Percentiles rank a stretch among this genome's conserved stretches.
Conservation (phyloP, 2,888 invertebrate species). For the Drosophila fulvimacula region DNA sequence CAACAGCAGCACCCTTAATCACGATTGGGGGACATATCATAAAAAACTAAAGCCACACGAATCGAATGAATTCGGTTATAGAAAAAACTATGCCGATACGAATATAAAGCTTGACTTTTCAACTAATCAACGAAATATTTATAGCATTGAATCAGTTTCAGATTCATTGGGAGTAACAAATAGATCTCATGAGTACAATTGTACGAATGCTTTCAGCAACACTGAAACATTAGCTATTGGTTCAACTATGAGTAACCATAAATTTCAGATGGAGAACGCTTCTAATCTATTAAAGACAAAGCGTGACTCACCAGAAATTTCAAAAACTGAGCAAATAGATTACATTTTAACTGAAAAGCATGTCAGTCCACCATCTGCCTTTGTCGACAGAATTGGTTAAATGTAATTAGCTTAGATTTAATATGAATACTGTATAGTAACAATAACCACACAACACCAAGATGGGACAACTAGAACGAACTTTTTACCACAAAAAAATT, state of each 20-base stretch:
- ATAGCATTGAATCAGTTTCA: constrained; percentile 76
- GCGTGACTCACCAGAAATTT: constrained; percentile 13
- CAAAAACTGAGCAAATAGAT: constrained; percentile 66
- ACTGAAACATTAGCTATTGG: constrained; percentile 82
- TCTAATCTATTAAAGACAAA: constrained; percentile 31
- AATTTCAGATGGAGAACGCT: constrained; percentile 60
- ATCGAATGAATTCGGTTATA: constrained; percentile 52
- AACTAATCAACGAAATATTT: constrained; percentile 74
- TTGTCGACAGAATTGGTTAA: constrained; percentile 83
- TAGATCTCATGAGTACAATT: constrained; percentile 76
- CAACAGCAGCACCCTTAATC: constrained; percentile 70
- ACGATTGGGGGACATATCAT: constrained; percentile 81
- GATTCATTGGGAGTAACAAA: constrained; percentile 74
- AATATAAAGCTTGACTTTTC: constrained; percentile 38
- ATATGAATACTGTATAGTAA: neutral
- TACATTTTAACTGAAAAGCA: constrained; percentile 78
- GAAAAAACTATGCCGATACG: constrained; percentile 81
- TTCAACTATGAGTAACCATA: constrained; percentile 72
- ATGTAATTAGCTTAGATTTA: neutral
- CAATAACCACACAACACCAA: too few species aligned
- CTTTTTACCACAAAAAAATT: too few species aligned
- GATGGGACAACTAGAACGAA: too few species aligned
- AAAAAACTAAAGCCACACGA: constrained; percentile 79
- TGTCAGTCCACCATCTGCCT: constrained; percentile 85
- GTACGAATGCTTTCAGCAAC: constrained; percentile 82